Percentiles rank a stretch among this genome's conserved stretches.
Conservation (phyloP, 2,113 vertebrate species). For the Raphicerus campestris region DNA sequence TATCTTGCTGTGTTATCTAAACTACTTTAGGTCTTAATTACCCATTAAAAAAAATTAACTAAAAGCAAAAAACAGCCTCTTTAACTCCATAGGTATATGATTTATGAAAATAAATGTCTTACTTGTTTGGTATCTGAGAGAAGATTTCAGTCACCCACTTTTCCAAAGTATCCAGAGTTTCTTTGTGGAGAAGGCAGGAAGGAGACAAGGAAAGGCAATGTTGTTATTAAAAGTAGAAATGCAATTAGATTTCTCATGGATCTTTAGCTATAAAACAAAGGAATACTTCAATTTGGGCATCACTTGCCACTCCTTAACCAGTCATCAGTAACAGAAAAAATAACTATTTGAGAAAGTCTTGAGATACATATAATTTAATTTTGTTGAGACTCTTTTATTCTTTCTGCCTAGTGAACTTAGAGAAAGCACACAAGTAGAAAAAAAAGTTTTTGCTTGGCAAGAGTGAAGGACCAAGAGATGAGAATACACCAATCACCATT, state of each 20-base stretch:
- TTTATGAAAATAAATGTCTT: constrained; percentile 70
- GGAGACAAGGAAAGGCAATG: constrained; percentile 44
- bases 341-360: constrained; percentile 16
- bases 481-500: not conserved
- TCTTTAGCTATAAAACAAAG: not conserved
- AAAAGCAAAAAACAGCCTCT: not conserved
- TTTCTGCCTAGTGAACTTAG: not conserved
- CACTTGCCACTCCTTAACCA: not conserved
- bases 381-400: not conserved
- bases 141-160: constrained; percentile 96
- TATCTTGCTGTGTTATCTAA: not conserved
- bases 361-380: constrained; percentile 26
- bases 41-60: not conserved
- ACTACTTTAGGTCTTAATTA: not conserved
- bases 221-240: constrained; percentile 42
- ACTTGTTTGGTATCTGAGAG: constrained; percentile 95
- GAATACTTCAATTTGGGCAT: constrained; percentile 11
- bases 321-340: not conserved
- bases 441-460: not conserved
- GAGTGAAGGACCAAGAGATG: not conserved
- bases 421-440: not conserved
- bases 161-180: constrained; percentile 94
- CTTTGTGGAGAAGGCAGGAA: constrained; percentile 71
- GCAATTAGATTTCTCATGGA: constrained; percentile 7
- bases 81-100: not conserved